A percentile compares a stretch with the other conserved stretches of the same genome.
Evolutionary conservation across 23 tunicate species (phyloP).

Genomic region (Trididemnum clinides): DNA sequence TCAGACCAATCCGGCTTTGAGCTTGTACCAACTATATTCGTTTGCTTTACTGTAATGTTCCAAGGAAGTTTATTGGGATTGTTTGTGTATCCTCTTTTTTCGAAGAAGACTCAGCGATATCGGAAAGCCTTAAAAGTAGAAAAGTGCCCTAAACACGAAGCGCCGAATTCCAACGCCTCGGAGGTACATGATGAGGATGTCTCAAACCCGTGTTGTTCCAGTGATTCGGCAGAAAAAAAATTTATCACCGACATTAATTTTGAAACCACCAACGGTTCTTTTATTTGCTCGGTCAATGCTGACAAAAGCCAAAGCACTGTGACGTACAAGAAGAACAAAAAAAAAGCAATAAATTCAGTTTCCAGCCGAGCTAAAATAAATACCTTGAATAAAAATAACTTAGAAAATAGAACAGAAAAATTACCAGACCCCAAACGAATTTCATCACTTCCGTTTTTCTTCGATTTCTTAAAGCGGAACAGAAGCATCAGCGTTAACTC

Average conservation of each 20-base stretch:
- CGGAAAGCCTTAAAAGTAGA: slow-evolving; percentile 13
- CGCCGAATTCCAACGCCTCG: not conserved
- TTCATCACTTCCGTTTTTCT: not conserved
- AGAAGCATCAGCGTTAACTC: slow-evolving; percentile 12
- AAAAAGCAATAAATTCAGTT: not conserved
- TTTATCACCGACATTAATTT: not conserved
- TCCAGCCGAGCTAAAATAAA: not conserved
- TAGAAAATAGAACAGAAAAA: too few relatives aligned
- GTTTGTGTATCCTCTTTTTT: slow-evolving; percentile 82
- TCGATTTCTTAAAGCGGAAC: not conserved
- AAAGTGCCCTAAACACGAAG: not conserved
- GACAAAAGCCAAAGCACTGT: not conserved
- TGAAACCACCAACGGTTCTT: not conserved
- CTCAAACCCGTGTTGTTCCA: not conserved
- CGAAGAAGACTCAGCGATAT: slow-evolving; percentile 81
- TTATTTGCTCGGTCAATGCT: not conserved
- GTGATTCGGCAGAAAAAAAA: not conserved
- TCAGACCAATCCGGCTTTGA: slow-evolving; percentile 47
- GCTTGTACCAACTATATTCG: slow-evolving; percentile 55
- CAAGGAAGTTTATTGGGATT: slow-evolving; percentile 66
- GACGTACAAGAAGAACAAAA: not conserved
- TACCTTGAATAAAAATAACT: too few relatives aligned
- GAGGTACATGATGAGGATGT: not conserved
- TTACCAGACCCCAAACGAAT: not conserved
- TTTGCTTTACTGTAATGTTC: slow-evolving; percentile 59